phyloP scores from a whole-genome alignment of 2,888 invertebrate species.

The Chydorus sphaericus region DNA sequence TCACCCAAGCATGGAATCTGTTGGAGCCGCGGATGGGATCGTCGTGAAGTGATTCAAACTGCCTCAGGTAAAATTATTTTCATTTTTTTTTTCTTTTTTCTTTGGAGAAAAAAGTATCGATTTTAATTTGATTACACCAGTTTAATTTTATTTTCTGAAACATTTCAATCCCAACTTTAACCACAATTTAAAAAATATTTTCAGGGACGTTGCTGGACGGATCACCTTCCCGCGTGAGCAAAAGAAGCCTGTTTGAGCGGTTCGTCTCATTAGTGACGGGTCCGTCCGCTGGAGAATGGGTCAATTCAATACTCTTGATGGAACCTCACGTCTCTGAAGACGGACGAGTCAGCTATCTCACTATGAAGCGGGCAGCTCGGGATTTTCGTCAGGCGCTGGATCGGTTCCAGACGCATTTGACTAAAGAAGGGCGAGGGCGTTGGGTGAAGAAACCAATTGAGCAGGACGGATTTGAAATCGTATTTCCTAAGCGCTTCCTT shows the following conservation, averaged over 20 bases:
- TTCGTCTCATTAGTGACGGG: constrained; percentile 31
- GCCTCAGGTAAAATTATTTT: constrained; percentile 31
- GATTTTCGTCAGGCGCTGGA: constrained; percentile 43
- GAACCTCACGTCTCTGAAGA: background rate
- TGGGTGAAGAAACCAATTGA: constrained; percentile 90
- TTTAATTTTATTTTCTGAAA: no score
- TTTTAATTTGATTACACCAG: no score
- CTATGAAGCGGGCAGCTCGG: constrained; percentile 8
- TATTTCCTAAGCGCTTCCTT: no score
- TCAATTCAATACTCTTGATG: no score
- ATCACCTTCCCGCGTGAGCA: constrained; percentile 60
- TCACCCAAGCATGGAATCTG: constrained; percentile 85
- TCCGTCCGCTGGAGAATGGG: background rate
- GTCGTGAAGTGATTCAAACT: constrained; percentile 70
- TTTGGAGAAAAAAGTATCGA: no score
- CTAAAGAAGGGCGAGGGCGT: constrained; percentile 61
- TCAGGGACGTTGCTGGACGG: constrained; percentile 67
- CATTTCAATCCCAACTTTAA: no score
- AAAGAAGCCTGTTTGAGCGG: constrained; percentile 52
- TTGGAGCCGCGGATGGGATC: constrained; percentile 49
- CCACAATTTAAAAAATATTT: no score
- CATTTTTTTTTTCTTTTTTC: no score
- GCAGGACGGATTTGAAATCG: constrained; percentile 66
- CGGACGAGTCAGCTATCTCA: background rate
- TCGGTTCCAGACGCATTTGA: constrained; percentile 61